Evolutionary conservation across 2,888 invertebrate genomes (phyloP).

Genomic region (Cantharis rustica): DNA sequence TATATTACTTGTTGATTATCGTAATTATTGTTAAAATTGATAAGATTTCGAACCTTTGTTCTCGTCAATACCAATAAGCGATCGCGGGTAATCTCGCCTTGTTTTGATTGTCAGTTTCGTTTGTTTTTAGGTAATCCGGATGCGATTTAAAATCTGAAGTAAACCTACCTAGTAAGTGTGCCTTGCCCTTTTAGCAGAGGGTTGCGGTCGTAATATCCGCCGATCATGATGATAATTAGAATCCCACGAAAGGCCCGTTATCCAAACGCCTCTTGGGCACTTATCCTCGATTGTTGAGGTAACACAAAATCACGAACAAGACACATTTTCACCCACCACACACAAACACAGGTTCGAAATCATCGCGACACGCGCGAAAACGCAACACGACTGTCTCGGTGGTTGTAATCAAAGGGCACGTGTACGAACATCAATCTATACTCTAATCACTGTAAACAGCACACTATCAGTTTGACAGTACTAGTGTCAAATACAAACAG

Average conservation of each 20-base stretch:
- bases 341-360: conserved; percentile 22
- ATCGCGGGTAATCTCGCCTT: neutral
- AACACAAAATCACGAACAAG: conserved; percentile 27
- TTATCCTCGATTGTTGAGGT: conserved; percentile 27
- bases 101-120: neutral
- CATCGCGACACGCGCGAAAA: conserved; percentile 25
- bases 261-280: conserved; percentile 33
- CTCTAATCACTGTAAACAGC: conserved; percentile 42
- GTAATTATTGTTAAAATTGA: neutral
- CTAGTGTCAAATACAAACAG: conserved; percentile 44
- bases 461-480: conserved; percentile 44
- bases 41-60: neutral
- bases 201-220: conserved; percentile 63
- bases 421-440: conserved; percentile 41
- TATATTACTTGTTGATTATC: neutral
- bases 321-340: conserved; percentile 34
- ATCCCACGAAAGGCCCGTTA: conserved; percentile 17
- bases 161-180: conserved; percentile 60
- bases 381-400: conserved; percentile 14
- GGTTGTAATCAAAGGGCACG: conserved; percentile 33
- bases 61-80: neutral
- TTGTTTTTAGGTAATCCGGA: neutral
- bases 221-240: conserved; percentile 50
- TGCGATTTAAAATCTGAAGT: neutral
- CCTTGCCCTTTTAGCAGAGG: conserved; percentile 61